Percentiles rank a stretch among this genome's conserved stretches.
These are phyloP conservation scores for Chironomus tepperi DNA, from an alignment of 1,140 invertebrate species.

Conservation along the genomic window DNA sequence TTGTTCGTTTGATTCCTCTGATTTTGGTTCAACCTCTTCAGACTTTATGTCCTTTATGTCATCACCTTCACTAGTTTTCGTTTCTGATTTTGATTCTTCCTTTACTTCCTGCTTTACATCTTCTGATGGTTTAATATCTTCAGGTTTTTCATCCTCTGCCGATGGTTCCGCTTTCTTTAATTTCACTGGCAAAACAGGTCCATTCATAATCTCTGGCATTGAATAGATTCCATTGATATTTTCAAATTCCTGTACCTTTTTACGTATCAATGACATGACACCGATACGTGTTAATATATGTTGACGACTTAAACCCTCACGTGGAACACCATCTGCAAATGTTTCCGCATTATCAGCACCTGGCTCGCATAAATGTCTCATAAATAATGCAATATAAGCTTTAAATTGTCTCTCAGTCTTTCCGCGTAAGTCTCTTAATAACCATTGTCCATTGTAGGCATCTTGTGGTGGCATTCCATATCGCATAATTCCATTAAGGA, in stretches of 20 bases:
- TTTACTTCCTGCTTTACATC: conserved; percentile 35
- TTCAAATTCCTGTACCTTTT: conserved; percentile 99
- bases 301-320: conserved; percentile 96
- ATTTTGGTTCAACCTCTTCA: conserved; percentile 32
- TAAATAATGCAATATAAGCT: conserved; percentile 97
- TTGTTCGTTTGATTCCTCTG: conserved; percentile 17
- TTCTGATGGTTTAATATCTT: conserved; percentile 33
- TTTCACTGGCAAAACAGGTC: conserved; percentile 63
- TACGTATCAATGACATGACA: conserved; percentile 96
- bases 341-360: conserved; percentile 96
- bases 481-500: conserved; percentile 98
- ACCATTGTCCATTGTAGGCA: conserved; percentile 97
- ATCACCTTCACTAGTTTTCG: conserved; percentile 34
- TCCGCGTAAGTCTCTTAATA: conserved; percentile 92
- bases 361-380: conserved; percentile 98
- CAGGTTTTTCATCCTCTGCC: conserved; percentile 30
- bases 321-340: conserved; percentile 96
- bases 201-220: conserved; percentile 86
- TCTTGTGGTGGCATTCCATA: conserved; percentile 99
- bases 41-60: conserved; percentile 40
- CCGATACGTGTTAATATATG: conserved; percentile 97
- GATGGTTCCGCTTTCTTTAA: conserved; percentile 30
- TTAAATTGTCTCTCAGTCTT: conserved; percentile 98
- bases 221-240: conserved; percentile 96
- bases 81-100: conserved; percentile 29